These are phyloP conservation scores for Furcifer pardalis DNA, from an alignment of 2,797 vertebrate genomes.

Conservation along the genomic window DNA sequence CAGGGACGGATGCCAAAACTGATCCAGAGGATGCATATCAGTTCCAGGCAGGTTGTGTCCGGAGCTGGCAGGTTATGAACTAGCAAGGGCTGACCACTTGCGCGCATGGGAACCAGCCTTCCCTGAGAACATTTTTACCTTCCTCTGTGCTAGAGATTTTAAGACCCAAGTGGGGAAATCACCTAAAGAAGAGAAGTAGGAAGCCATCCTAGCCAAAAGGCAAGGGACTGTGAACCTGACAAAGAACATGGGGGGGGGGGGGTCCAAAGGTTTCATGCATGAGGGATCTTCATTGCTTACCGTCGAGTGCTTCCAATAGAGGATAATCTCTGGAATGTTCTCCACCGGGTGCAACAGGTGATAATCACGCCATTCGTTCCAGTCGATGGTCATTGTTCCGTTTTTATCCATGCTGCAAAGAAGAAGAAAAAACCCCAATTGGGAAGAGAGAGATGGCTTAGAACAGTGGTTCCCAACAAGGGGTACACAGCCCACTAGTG, in stretches of 20 bases:
- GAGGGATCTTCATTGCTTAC: constrained; percentile 68
- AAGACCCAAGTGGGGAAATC: constrained; percentile 21
- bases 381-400: constrained; percentile 96
- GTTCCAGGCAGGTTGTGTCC: constrained; percentile 16
- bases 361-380: constrained; percentile 97
- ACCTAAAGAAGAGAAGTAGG: background rate
- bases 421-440: constrained; percentile 14
- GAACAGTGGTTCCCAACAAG: too few species aligned
- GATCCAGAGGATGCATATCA: constrained; percentile 19
- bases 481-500: too few species aligned
- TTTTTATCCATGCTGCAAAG: constrained; percentile 93
- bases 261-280: background rate
- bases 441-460: background rate
- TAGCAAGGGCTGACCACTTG: constrained; percentile 21
- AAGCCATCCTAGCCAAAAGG: constrained; percentile 19
- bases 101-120: constrained; percentile 24
- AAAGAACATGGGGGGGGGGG: background rate
- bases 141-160: constrained; percentile 6
- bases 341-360: constrained; percentile 92
- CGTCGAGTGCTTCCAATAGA: constrained; percentile 98
- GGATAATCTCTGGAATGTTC: constrained; percentile 97
- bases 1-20: constrained; percentile 36
- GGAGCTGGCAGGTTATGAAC: constrained; percentile 42
- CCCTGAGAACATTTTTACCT: background rate
- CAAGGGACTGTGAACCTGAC: constrained; percentile 7